These are phyloP conservation scores for Aplidium turbinatum DNA, from an alignment of 23 tunicate species.

Conservation along the genomic window DNA sequence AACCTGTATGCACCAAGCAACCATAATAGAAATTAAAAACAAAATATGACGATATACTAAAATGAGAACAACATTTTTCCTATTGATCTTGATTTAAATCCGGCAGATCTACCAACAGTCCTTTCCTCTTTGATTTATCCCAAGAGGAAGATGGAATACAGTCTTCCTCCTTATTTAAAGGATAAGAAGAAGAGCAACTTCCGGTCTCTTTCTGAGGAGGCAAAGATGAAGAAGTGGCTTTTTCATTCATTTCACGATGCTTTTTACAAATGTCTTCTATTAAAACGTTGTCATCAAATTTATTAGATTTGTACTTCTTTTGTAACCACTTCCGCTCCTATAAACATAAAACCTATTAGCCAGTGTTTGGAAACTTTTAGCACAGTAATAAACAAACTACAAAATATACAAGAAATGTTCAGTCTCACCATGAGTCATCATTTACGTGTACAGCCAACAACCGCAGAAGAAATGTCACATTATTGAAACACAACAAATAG, in stretches of 20 bases:
- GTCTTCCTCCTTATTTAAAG: slow-evolving; percentile 5
- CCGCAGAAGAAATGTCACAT: no score
- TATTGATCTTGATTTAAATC: no score
- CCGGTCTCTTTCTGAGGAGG: slow-evolving; percentile 7
- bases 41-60: no score
- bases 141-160: slow-evolving; percentile 10
- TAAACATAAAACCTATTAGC: not conserved
- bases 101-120: slow-evolving; percentile 12
- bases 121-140: not conserved
- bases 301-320: not conserved
- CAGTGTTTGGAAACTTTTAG: not conserved
- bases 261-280: slow-evolving; percentile 11
- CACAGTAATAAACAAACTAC: no score
- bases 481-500: no score
- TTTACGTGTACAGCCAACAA: no score
- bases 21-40: no score
- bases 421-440: no score
- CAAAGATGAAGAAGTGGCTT: not conserved
- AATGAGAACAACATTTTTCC: no score
- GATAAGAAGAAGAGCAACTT: slow-evolving; percentile 23
- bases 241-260: not conserved
- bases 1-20: no score
- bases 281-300: not conserved
- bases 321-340: slow-evolving; percentile 33
- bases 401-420: no score